Base-by-base conservation (phyloP, 2,888 invertebrate species). In the Drosophila quasianomalipes region DNA sequence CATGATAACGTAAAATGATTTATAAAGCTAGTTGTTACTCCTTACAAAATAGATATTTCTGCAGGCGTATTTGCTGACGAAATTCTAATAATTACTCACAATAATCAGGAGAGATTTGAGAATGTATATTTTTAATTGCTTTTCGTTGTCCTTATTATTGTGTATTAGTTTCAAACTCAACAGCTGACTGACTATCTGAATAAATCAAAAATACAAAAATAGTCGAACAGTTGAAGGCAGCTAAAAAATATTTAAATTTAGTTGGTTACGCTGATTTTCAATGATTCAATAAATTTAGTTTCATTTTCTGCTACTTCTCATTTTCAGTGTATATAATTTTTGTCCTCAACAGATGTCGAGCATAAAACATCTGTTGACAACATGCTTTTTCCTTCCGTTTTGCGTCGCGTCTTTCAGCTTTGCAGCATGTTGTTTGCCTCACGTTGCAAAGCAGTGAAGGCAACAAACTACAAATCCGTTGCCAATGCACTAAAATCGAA, bases 401-500 rank as follows among this genome's bases (percentile, higher is more conserved):
- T 19, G 39, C 52, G 59, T 64, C 55, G 39, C 52, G 59, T 64
- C 55, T 70, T 64, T 57, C 55, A 47, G 33, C 31, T 41, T 14
- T 31, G 55, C 16, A 49, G 39, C 19, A 51, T 16, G 60, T 26
- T 55, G 61, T 52, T 33, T 61, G 54, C 57, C 49, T 33, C 68
- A 62, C 35, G 47, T 64, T 64, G 28, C 49, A 37, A 28, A 37
- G 66, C 49, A 28, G 49, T 19, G 30, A 26, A 47, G 12, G 41
- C 54, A 74, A 26, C 63, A 35, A 66, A 41, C 61, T 67, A 41
- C 51, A 47, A 53, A 53, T 69, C 59, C 69, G 39, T 68, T 55
- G 47, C 73, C 58, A 70, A 64, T 65, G 83, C 70, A 65, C 37
- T 26, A 39, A 54, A 47, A 39, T 53, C 37, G 19, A 44, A 60